Conservation (phyloP, 2,797 vertebrate species). For the Bradypus variegatus region DNA sequence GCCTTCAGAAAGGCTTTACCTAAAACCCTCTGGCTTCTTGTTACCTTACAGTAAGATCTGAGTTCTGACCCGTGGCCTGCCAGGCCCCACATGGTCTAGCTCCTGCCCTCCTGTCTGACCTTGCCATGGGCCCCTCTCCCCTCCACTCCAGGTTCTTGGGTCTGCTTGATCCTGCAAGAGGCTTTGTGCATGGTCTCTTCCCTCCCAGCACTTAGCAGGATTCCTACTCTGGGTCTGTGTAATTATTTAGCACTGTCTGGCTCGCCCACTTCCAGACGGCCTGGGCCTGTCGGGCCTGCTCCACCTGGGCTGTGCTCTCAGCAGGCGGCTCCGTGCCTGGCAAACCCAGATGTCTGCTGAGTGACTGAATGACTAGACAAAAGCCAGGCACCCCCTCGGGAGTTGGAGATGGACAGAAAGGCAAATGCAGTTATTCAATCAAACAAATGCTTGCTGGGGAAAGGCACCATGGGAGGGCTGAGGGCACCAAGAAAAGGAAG, state of each 20-base stretch:
- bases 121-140: neutral
- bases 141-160: neutral
- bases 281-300: too few species aligned
- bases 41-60: neutral
- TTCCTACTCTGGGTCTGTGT: too few species aligned
- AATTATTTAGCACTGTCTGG: neutral
- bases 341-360: neutral
- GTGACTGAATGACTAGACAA: too few species aligned
- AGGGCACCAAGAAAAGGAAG: neutral
- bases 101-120: neutral
- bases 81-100: neutral
- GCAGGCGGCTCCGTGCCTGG: neutral
- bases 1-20: neutral
- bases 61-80: too few species aligned
- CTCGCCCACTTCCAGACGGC: neutral
- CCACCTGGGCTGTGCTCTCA: neutral
- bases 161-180: neutral
- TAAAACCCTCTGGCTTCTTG: neutral
- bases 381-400: neutral
- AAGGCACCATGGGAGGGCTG: neutral
- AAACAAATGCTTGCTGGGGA: neutral
- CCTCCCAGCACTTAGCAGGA: too few species aligned
- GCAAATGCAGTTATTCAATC: neutral
- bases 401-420: neutral
- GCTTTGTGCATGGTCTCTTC: neutral